Evolutionary conservation across 2,113 vertebrate species (phyloP).

Genomic region (Pandion haliaetus): DNA sequence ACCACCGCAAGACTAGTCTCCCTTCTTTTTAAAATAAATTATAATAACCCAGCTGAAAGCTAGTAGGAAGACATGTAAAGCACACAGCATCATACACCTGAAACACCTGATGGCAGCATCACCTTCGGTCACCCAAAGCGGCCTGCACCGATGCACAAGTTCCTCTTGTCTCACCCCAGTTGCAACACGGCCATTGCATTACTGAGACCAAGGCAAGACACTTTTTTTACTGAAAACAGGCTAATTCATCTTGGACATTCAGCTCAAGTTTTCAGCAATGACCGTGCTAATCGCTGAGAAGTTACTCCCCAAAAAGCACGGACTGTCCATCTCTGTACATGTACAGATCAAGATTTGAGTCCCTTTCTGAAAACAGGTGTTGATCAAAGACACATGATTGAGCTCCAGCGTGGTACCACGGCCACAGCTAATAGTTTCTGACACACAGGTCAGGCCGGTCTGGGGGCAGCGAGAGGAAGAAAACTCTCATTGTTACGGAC

Average conservation of each 20-base stretch:
- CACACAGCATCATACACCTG: rapidly evolving
- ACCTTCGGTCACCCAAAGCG: not conserved
- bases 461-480: not conserved
- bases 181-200: rapidly evolving
- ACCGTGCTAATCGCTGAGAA: not conserved
- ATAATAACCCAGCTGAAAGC: not conserved
- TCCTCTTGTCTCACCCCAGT: not conserved
- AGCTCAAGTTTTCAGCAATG: rapidly evolving
- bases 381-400: rapidly evolving
- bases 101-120: rapidly evolving
- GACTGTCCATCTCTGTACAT: not conserved
- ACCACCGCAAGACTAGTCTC: not conserved
- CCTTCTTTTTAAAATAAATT: not conserved
- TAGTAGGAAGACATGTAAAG: rapidly evolving
- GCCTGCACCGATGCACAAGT: rapidly evolving
- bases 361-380: rapidly evolving
- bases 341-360: not conserved
- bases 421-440: not conserved
- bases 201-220: not conserved
- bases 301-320: not conserved
- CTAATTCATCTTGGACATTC: not conserved
- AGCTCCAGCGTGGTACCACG: rapidly evolving
- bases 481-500: not conserved
- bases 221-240: not conserved
- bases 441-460: rapidly evolving